Base-by-base conservation (phyloP, 37 sponge, comb jelly and placozoan species). In the Haliclona indistincta region DNA sequence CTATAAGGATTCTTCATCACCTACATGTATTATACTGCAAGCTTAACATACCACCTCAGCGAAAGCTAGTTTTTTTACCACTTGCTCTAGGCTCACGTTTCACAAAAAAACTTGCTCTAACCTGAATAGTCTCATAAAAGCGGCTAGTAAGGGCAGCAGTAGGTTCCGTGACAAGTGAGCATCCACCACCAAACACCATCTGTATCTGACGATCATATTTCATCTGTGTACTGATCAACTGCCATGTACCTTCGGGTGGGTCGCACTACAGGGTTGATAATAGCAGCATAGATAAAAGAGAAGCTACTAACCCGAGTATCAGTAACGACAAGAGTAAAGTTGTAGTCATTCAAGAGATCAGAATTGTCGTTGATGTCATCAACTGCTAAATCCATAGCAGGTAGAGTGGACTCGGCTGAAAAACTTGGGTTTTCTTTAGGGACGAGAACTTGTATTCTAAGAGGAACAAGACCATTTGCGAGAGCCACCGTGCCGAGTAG, bases 181-280 rank as follows among this genome's bases (percentile, higher is more conserved):
- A 85, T 0, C 78, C 77, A 35, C 86, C 91, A 43, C 91, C 91
- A 23, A 90, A 38, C 68, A 90, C 81, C 73, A 76, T 71, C 39
- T 77, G 56, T 39, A 69, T 70, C 6, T 64, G 32, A 23, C 19
- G 5, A 32, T 47, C 71, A 56, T 49, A 17, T 17, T 20, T n/a
- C n/a, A n/a, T n/a, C n/a, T n/a, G n/a, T n/a, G n/a, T n/a, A n/a
- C n/a, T 39, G n/a, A 90, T 81, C 54, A 90, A 45, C 58, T 78
- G 71, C 86, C 85, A 90, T 25, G 86, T 83, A 26, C 76, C 90
- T 47, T 90, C 81, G 0, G 90, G 75, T 8, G 86, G 65, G 25
- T 71, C 62, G 70, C 86, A 84, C 90, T 90, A 47, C 13, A 47
- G 13, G 15, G 15, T 17, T 47, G 13, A 17, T 47, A 47, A 47